Evolutionary conservation across 2,113 vertebrate genomes (phyloP).

Genomic region (Malurus elegans): DNA sequence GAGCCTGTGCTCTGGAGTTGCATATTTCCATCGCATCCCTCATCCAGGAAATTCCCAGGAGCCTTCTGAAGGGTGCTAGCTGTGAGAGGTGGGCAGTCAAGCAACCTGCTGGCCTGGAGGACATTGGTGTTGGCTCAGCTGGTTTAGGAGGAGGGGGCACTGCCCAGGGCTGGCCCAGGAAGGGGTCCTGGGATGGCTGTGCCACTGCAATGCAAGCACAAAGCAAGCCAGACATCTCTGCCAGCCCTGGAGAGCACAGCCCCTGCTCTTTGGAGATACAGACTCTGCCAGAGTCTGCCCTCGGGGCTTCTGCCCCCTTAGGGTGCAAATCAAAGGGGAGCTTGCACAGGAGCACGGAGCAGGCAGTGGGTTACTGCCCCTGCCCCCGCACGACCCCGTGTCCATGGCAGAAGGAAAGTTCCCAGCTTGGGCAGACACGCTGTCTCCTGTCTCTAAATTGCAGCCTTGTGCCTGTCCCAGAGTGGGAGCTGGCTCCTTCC

Average conservation of each 20-base stretch:
- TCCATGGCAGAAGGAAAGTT: neutral
- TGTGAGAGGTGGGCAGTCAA: rapidly evolving
- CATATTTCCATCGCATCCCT: neutral
- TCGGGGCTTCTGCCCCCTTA: neutral
- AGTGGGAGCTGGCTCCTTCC: conserved; percentile 8
- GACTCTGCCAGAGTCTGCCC: neutral
- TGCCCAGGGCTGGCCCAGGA: neutral
- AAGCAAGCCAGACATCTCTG: neutral
- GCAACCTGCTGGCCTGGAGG: neutral
- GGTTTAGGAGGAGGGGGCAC: neutral
- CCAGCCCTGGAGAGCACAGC: neutral
- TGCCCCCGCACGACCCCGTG: rapidly evolving
- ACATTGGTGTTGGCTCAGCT: neutral
- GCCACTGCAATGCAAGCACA: rapidly evolving
- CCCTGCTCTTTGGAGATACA: rapidly evolving
- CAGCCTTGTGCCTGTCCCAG: neutral
- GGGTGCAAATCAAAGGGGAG: rapidly evolving
- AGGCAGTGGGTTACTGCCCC: rapidly evolving
- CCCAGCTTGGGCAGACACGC: neutral
- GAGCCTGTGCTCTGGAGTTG: neutral
- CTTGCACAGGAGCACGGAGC: neutral
- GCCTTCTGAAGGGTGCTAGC: neutral
- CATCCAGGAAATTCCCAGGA: neutral
- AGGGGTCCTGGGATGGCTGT: rapidly evolving
- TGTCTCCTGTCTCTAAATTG: conserved; percentile 46